Evolutionary conservation across 2,797 vertebrate species (phyloP).

Genomic region (Cyprinodon diabolis): DNA sequence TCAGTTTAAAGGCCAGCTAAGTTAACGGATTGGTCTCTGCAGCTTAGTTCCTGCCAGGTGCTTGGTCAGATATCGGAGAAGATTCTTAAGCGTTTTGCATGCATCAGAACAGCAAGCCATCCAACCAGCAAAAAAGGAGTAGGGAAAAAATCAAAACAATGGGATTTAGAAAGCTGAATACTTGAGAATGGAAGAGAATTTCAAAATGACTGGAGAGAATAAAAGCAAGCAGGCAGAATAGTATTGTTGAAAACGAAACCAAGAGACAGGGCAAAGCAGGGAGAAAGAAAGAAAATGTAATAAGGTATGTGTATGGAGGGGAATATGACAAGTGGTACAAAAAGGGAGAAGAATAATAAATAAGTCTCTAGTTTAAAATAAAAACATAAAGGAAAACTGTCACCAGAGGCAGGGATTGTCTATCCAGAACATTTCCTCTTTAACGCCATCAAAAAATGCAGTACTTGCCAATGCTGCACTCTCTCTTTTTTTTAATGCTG

Average conservation of each 20-base stretch:
- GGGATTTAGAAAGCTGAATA: constrained; percentile 4
- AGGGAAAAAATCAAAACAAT: constrained; percentile 15
- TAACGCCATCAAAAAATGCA: constrained; percentile 60
- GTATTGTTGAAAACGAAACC: constrained; percentile 53
- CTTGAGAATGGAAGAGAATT: constrained; percentile 20
- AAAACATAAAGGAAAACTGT: constrained; percentile 68
- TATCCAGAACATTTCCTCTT: constrained; percentile 66
- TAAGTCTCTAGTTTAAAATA: constrained; percentile 50
- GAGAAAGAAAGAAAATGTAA: constrained; percentile 48
- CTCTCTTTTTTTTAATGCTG: constrained; percentile 43
- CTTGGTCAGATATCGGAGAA: constrained; percentile 68
- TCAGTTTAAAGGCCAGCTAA: constrained; percentile 47
- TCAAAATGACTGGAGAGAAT: constrained; percentile 46
- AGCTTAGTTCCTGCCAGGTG: constrained; percentile 63
- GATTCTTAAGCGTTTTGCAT: constrained; percentile 72
- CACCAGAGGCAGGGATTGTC: constrained; percentile 66
- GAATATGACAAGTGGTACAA: constrained; percentile 20
- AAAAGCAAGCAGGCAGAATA: constrained; percentile 24
- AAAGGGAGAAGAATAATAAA: constrained; percentile 30
- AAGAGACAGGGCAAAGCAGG: constrained; percentile 24
- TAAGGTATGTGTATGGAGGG: constrained; percentile 33
- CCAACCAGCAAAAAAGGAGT: constrained; percentile 39
- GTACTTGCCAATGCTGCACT: constrained; percentile 57
- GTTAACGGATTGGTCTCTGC: constrained; percentile 68
- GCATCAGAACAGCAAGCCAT: constrained; percentile 49